Conservation (phyloP, 2,888 invertebrate genomes). For the Muschampia plurimacula region DNA sequence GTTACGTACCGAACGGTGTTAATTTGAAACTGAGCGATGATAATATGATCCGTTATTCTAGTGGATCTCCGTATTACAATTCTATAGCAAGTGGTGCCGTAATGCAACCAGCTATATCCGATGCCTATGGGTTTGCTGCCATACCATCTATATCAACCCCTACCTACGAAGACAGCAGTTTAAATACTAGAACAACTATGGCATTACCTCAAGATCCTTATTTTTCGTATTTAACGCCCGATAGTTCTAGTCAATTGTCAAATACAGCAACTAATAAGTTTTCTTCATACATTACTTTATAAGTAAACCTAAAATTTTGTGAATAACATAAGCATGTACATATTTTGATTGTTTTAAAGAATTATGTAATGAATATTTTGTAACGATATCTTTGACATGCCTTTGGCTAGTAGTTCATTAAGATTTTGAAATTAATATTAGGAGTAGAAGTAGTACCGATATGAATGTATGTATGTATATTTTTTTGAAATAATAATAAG, state of each 20-base stretch:
- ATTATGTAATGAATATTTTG: too few species aligned
- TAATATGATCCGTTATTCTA: constrained; percentile 60
- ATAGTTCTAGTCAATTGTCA: constrained; percentile 60
- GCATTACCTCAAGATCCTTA: constrained; percentile 70
- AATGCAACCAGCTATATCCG: constrained; percentile 65
- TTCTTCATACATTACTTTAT: constrained; percentile 75
- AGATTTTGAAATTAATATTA: too few species aligned
- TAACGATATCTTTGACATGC: too few species aligned
- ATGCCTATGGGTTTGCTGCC: constrained; percentile 64
- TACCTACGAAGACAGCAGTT: constrained; percentile 68
- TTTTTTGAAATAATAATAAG: too few species aligned
- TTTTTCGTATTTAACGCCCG: constrained; percentile 67
- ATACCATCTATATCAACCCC: constrained; percentile 62
- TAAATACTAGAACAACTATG: constrained; percentile 61
- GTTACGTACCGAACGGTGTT: constrained; percentile 75
- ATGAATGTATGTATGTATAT: too few species aligned
- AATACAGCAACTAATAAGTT: constrained; percentile 64
- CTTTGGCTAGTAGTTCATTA: too few species aligned
- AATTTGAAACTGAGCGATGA: constrained; percentile 75
- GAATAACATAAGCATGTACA: neutral
- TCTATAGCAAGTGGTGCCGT: constrained; percentile 63
- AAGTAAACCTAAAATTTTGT: constrained; percentile 41
- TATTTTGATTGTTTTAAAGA: neutral
- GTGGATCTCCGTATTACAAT: constrained; percentile 68
- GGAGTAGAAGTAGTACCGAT: too few species aligned